Base-by-base conservation (phyloP, 2,113 vertebrate genomes). In the Amphiprion ocellaris region DNA sequence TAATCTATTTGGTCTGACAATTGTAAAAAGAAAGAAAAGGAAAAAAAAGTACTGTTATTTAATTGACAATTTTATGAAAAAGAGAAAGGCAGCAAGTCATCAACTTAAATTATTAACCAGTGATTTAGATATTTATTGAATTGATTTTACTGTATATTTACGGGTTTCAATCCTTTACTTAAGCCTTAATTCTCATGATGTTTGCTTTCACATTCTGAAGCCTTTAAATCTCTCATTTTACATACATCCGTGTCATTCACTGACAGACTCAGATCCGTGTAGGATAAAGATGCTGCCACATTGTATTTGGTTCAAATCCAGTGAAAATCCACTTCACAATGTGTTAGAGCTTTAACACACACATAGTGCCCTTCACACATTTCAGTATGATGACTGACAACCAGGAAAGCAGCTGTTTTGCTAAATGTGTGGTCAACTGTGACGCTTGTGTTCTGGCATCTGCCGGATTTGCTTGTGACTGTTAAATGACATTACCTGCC, bases 401-500 rank as follows among this genome's bases (percentile, higher is more conserved):
- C 50, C 55, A 61, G 24, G 19, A 65, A 16, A 70, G 54, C 9
- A 30, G 24, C 17, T 2, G 23, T 78, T 66, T 54, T 10, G 24
- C 58, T 49, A 16, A 28, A 55, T n/a, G 30, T 53, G 46, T 26
- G 37, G 59, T 37, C 55, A 67, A 59, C 17, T 55, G 30, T 79
- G 46, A 41, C 19, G 49, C 17, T 69, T 1, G 9, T n/a, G 54
- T 64, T 46, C 52, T 19, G 1, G 23, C 28, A 68, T 55, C 44
- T 64, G 69, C 67, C 74, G 33, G 41, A 23, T 72, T 24, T n/a
- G 62, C 16, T 82, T 78, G 69, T 47, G 70, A 72, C 58, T 11
- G 67, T 84, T 84, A 69, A 85, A 72, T 69, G 78, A 82, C 71
- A 15, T 75, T 26, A 49, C 58, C 19, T 14, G 52, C 70, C 78